These are phyloP conservation scores for Antrozous pallidus DNA, from an alignment of 2,797 vertebrate species.

Conservation along the genomic window DNA sequence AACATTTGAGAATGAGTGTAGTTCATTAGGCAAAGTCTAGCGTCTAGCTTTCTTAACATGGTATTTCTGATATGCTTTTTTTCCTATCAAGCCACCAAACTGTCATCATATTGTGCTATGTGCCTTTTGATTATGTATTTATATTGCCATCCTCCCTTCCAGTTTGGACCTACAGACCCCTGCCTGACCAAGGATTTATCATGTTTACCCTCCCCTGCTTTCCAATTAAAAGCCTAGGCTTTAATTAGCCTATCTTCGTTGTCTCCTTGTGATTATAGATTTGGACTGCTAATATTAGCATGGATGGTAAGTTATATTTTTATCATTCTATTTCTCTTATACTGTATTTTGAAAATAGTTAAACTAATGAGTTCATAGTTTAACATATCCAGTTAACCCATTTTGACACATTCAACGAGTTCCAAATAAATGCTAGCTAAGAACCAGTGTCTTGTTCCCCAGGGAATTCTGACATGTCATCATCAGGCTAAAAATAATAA, in stretches of 20 bases:
- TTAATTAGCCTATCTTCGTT: background rate
- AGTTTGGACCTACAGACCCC: background rate
- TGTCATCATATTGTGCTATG: background rate
- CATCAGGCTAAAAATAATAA: conserved; percentile 29
- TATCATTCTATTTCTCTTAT: background rate
- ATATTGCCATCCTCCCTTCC: background rate
- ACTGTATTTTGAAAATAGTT: background rate
- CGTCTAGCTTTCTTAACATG: background rate
- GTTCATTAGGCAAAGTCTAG: background rate
- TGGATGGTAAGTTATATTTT: background rate
- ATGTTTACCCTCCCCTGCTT: background rate
- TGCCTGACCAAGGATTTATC: background rate
- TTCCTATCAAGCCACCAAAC: background rate
- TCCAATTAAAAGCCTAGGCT: background rate
- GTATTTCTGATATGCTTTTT: background rate
- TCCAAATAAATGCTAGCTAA: background rate
- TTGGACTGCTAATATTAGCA: background rate
- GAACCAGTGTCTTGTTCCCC: background rate
- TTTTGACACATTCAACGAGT: background rate
- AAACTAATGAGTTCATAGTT: background rate
- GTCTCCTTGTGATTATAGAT: background rate
- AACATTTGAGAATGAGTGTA: background rate
- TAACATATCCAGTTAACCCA: background rate
- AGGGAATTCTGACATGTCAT: conserved; percentile 46
- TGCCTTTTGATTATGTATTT: background rate